These are phyloP conservation scores for Mormyrus lacerda DNA, from an alignment of 2,113 vertebrate species.

Conservation along the genomic window DNA sequence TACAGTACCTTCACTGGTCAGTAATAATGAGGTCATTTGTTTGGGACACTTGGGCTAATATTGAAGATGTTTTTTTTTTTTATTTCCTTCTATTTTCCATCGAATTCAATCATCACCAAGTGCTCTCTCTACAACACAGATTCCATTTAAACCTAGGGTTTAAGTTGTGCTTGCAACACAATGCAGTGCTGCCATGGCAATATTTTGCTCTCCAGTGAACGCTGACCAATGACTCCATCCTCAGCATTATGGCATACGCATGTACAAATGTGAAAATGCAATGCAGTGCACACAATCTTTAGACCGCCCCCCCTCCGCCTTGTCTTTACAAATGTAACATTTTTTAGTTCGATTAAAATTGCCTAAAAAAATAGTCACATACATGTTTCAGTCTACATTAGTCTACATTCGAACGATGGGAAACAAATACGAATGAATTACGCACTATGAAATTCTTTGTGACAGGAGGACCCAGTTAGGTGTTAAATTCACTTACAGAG, in stretches of 20 bases:
- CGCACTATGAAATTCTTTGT: slow-evolving; percentile 52
- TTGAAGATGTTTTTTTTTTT: not conserved
- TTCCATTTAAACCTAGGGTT: not conserved
- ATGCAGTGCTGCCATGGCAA: not conserved
- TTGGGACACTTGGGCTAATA: not conserved
- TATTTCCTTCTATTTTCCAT: not conserved
- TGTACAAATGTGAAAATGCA: slow-evolving; percentile 20
- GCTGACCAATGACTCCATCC: slow-evolving; percentile 44
- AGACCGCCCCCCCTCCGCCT: not conserved
- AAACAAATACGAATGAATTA: slow-evolving; percentile 53
- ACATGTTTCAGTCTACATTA: not conserved
- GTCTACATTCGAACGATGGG: slow-evolving; percentile 25
- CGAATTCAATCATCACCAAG: not conserved
- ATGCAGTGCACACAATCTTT: slow-evolving; percentile 2
- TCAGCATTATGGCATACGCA: slow-evolving; percentile 36
- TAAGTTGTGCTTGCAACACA: not conserved
- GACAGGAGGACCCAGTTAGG: slow-evolving; percentile 54
- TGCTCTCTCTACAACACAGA: not conserved
- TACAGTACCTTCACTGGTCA: not conserved
- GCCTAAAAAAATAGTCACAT: not conserved
- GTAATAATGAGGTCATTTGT: not conserved
- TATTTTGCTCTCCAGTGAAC: not conserved
- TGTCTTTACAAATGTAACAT: not conserved
- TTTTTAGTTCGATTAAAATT: not conserved
- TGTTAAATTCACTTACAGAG: slow-evolving; percentile 72